phyloP scores from a whole-genome alignment of 2,888 invertebrate species.

The Drosophila neotestacea region DNA sequence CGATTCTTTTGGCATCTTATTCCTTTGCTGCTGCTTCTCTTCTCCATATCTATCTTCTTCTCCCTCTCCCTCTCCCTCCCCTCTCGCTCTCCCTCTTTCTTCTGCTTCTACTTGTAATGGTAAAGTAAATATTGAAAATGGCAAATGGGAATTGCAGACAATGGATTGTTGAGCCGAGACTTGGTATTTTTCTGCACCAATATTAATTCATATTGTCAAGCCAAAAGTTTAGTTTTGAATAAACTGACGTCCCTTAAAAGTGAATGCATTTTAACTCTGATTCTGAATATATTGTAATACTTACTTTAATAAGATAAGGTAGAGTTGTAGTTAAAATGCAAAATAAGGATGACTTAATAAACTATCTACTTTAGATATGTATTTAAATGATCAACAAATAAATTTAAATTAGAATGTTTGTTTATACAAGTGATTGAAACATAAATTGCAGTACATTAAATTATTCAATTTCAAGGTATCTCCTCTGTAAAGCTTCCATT shows the following conservation, averaged over 20 bases:
- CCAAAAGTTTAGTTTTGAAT: slow-evolving; percentile 12
- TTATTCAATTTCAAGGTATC: too few relatives aligned
- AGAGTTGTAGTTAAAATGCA: too few relatives aligned
- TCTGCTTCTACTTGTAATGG: slow-evolving; percentile 43
- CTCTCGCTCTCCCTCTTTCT: slow-evolving; percentile 3
- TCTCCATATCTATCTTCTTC: background rate
- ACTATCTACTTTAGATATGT: too few relatives aligned
- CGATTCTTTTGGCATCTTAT: slow-evolving; percentile 40
- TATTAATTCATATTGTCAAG: slow-evolving; percentile 35
- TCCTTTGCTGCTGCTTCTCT: background rate
- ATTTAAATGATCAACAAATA: too few relatives aligned
- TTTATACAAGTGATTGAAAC: too few relatives aligned
- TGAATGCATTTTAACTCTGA: too few relatives aligned
- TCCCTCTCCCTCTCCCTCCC: slow-evolving; percentile 3
- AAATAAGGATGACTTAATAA: too few relatives aligned
- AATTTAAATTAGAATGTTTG: too few relatives aligned
- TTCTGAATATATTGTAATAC: too few relatives aligned
- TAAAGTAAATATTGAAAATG: slow-evolving; percentile 77
- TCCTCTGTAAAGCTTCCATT: too few relatives aligned
- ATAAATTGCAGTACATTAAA: too few relatives aligned
- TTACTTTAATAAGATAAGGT: too few relatives aligned
- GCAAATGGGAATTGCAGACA: slow-evolving; percentile 77
- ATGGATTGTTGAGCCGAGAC: slow-evolving; percentile 42
- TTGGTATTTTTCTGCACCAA: slow-evolving; percentile 19
- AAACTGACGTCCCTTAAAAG: background rate